phyloP scores from a whole-genome alignment of 2,888 invertebrate species.

The Drosophila cyrtoloma region DNA sequence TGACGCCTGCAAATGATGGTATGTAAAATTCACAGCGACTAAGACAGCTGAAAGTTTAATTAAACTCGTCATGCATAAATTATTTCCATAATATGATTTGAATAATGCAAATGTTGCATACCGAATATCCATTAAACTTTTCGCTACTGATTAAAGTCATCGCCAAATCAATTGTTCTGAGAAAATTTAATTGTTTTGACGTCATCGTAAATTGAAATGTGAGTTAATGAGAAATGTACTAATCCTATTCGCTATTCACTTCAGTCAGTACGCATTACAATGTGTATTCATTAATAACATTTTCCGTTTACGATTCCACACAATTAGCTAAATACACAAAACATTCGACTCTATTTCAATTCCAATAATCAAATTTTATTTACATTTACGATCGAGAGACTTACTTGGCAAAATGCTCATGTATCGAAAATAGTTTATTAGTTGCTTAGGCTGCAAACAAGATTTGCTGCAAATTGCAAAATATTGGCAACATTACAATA shows the following conservation, averaged over 20 bases:
- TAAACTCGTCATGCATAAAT: neutral
- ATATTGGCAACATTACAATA: neutral
- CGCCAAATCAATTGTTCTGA: neutral
- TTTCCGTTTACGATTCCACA: neutral
- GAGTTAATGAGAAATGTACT: neutral
- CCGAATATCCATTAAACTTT: neutral
- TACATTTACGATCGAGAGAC: neutral
- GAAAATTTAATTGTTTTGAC: neutral
- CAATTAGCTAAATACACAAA: neutral
- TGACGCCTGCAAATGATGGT: neutral
- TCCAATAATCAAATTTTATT: conserved; percentile 19
- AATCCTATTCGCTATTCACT: neutral
- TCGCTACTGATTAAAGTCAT: neutral
- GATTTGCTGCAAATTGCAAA: neutral
- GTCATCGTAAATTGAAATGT: neutral
- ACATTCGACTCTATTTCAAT: neutral
- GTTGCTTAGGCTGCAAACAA: neutral
- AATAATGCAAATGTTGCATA: neutral
- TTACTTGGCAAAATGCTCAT: neutral
- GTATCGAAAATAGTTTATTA: neutral
- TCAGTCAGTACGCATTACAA: neutral
- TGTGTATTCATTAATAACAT: neutral
- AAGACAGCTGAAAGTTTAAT: neutral
- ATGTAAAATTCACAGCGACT: neutral
- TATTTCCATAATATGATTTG: neutral